phyloP scores from a whole-genome alignment of 2,888 invertebrate genomes.

The Eupithecia vulgata region DNA sequence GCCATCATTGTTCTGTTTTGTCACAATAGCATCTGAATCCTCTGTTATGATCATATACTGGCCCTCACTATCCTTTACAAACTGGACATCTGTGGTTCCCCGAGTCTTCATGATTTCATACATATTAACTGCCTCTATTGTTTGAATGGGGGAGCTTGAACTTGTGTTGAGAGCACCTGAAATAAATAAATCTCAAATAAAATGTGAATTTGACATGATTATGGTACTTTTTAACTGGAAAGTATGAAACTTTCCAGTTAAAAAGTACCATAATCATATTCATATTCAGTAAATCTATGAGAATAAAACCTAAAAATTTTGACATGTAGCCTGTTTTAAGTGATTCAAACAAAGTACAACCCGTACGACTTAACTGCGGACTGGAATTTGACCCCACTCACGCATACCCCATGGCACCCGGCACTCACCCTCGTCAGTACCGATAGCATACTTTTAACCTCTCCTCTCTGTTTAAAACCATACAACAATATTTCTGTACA shows the following conservation, averaged over 20 bases:
- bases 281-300: neutral
- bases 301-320: neutral
- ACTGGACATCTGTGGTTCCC: conserved; percentile 63
- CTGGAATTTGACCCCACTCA: too few species aligned
- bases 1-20: conserved; percentile 75
- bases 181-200: neutral
- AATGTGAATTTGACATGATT: neutral
- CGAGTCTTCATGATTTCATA: conserved; percentile 62
- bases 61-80: conserved; percentile 63
- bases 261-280: too few species aligned
- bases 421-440: too few species aligned
- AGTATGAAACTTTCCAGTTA: too few species aligned
- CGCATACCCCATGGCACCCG: too few species aligned
- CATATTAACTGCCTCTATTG: conserved; percentile 55
- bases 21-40: conserved; percentile 61
- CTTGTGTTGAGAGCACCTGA: neutral
- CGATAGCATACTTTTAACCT: too few species aligned
- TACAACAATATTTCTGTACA: too few species aligned
- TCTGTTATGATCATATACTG: conserved; percentile 66
- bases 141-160: conserved; percentile 29
- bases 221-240: neutral
- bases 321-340: too few species aligned
- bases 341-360: neutral
- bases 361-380: too few species aligned
- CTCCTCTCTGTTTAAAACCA: too few species aligned